A percentile compares a stretch with the other conserved stretches of the same genome.
Evolutionary conservation across 2,888 invertebrate genomes (phyloP).

Genomic region (Pediacus dermestoides): DNA sequence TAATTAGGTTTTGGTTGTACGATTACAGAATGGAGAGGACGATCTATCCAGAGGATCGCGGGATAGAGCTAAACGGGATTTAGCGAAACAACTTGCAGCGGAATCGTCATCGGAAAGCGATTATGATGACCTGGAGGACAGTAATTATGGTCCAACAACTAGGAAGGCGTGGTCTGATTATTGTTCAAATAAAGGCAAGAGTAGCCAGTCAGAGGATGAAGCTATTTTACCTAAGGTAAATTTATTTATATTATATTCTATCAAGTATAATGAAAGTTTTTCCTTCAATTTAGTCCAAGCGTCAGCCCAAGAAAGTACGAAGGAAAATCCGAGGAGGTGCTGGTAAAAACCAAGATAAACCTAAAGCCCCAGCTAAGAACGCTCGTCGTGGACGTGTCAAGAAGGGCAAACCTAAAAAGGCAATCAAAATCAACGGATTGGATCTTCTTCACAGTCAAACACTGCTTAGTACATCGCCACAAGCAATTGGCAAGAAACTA

Average conservation of each 20-base stretch:
- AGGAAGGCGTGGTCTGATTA: conserved; percentile 74
- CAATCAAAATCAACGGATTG: conserved; percentile 77
- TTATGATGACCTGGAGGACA: conserved; percentile 46
- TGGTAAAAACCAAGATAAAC: conserved; percentile 38
- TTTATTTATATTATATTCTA: conserved; percentile 10
- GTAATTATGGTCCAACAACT: conserved; percentile 64
- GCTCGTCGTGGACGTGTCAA: conserved; percentile 59
- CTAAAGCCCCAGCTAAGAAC: conserved; percentile 47
- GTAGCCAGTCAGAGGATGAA: conserved; percentile 62
- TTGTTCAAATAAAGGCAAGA: conserved; percentile 60
- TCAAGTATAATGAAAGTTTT: conserved; percentile 10
- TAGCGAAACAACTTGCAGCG: conserved; percentile 53
- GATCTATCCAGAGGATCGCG: conserved; percentile 41
- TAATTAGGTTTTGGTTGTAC: too few species aligned
- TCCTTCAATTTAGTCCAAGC: conserved; percentile 34
- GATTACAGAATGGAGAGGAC: conserved; percentile 40
- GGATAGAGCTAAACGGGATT: conserved; percentile 54
- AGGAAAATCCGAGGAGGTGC: conserved; percentile 53
- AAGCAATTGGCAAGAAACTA: conserved; percentile 66
- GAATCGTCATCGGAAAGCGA: conserved; percentile 48
- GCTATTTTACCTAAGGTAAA: conserved; percentile 43
- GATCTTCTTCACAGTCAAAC: conserved; percentile 88
- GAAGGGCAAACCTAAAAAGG: conserved; percentile 60
- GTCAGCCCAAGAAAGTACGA: conserved; percentile 50
- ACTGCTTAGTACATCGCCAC: conserved; percentile 77